These are phyloP conservation scores for Ophonus ardosiacus DNA, from an alignment of 2,888 invertebrate genomes.

Conservation along the genomic window DNA sequence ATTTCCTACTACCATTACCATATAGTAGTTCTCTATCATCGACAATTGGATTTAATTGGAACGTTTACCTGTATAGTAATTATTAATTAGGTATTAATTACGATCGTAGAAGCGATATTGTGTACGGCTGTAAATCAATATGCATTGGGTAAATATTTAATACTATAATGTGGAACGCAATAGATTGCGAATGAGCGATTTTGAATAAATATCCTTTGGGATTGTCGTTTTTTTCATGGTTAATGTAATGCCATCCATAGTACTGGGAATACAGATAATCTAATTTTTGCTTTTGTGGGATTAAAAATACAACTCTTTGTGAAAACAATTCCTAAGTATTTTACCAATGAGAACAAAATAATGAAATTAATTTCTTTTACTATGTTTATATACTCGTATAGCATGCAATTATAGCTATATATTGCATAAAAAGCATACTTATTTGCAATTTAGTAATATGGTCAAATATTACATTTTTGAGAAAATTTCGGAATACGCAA, in stretches of 20 bases:
- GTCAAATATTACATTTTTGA: too few species aligned
- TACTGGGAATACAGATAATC: not conserved
- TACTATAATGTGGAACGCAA: not conserved
- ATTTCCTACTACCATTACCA: conserved; percentile 2
- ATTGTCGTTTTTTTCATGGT: not conserved
- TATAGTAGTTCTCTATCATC: conserved; percentile 1
- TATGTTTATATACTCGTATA: too few species aligned
- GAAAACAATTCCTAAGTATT: not conserved
- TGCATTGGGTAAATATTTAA: conserved; percentile 1
- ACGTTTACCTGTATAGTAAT: conserved; percentile 14
- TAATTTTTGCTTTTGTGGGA: not conserved
- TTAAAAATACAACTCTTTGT: too few species aligned
- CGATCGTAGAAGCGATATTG: conserved; percentile 13
- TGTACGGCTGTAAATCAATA: not conserved
- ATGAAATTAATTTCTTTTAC: too few species aligned
- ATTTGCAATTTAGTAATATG: too few species aligned
- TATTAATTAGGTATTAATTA: conserved; percentile 39
- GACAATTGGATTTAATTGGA: conserved; percentile 33
- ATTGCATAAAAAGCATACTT: too few species aligned
- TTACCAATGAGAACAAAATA: not conserved
- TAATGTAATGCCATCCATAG: not conserved
- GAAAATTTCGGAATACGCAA: too few species aligned
- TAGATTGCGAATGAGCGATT: conserved; percentile 1
- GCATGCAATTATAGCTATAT: too few species aligned
- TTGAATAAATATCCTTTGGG: not conserved